phyloP scores from a whole-genome alignment of 2,113 vertebrate genomes.

The Ibidorhyncha struthersii region DNA sequence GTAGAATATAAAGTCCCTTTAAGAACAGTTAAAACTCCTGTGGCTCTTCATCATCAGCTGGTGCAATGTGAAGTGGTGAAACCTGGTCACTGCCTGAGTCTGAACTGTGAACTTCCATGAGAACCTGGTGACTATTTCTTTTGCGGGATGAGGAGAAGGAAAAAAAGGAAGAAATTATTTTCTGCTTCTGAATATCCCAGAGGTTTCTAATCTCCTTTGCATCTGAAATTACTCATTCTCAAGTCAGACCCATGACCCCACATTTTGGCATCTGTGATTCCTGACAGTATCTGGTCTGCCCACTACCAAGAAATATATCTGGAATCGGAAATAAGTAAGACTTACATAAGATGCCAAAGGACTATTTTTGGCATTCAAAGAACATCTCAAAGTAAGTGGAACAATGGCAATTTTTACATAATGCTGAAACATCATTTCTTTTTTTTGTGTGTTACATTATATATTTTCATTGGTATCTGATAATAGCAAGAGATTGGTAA shows the following conservation, averaged over 20 bases:
- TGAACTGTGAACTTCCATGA: background rate
- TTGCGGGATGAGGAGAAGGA: rapidly evolving
- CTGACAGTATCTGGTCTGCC: background rate
- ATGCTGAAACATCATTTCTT: background rate
- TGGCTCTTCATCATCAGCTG: background rate
- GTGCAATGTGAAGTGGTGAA: background rate
- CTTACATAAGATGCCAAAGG: background rate
- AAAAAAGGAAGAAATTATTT: background rate
- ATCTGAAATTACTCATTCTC: background rate
- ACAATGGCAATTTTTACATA: background rate
- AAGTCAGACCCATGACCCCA: background rate
- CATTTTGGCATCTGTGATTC: background rate
- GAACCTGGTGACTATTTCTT: background rate
- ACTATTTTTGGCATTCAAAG: background rate
- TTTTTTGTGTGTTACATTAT: background rate
- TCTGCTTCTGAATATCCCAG: background rate
- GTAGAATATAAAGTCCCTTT: background rate
- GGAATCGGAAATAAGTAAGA: background rate
- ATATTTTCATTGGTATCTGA: background rate
- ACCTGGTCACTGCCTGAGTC: background rate
- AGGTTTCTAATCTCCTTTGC: background rate
- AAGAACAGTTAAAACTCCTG: background rate
- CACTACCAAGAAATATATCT: background rate
- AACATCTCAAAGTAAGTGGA: background rate
- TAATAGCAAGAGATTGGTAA: conserved; percentile 10